Evolutionary conservation across 1,140 invertebrate genomes (phyloP).

Genomic region (Drosophila simulans): DNA sequence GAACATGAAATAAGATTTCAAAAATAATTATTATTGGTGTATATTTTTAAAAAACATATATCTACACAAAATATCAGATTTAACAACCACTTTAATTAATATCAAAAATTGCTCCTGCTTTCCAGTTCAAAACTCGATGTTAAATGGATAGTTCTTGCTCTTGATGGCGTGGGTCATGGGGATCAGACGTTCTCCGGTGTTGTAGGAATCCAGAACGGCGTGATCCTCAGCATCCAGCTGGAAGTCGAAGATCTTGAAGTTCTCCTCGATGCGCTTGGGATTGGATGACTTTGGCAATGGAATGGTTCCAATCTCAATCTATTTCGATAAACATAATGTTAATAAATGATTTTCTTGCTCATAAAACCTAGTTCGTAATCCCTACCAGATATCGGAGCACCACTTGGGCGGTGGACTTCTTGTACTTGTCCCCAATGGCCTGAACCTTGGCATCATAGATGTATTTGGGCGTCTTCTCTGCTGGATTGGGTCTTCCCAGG

Average conservation of each 20-base stretch:
- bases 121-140: constrained; percentile 84
- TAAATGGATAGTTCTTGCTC: constrained; percentile 88
- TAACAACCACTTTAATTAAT: constrained; percentile 8
- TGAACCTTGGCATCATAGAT: constrained; percentile 88
- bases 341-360: not conserved
- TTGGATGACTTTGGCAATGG: constrained; percentile 94
- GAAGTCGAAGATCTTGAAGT: constrained; percentile 92
- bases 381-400: constrained; percentile 87
- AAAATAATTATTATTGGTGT: no score
- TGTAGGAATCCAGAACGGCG: constrained; percentile 86
- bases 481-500: constrained; percentile 90
- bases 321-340: not conserved
- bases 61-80: constrained; percentile 17
- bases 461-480: constrained; percentile 88
- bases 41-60: no score
- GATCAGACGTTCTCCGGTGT: constrained; percentile 85
- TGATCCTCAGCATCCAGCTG: constrained; percentile 87
- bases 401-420: constrained; percentile 90
- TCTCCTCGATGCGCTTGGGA: constrained; percentile 90
- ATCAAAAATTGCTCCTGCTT: not conserved
- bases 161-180: constrained; percentile 83
- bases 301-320: constrained; percentile 90
- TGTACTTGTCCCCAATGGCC: constrained; percentile 88
- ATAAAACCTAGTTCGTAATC: not conserved
- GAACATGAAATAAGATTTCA: no score